Percentiles rank a stretch among this genome's conserved stretches.
phyloP scores from a whole-genome alignment of 2,113 vertebrate genomes.

The Dinomys branickii region DNA sequence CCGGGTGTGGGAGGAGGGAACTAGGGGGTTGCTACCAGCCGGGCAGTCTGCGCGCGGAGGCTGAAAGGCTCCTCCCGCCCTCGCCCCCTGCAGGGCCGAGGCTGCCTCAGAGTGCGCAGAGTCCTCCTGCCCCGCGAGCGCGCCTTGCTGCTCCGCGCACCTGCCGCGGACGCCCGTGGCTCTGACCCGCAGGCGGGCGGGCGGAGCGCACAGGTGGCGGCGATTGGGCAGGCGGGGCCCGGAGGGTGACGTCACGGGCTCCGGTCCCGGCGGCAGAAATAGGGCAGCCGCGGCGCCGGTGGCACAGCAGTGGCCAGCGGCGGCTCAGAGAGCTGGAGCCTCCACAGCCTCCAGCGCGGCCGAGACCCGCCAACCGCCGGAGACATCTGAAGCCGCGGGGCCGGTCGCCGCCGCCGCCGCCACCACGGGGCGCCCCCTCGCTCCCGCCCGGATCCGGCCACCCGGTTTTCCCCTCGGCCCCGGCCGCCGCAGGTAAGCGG shows the following conservation, averaged over 20 bases:
- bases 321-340: conserved; percentile 43
- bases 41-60: not conserved
- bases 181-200: conserved; percentile 40
- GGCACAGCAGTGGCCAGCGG: conserved; percentile 81
- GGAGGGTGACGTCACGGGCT: conserved; percentile 92
- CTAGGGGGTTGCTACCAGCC: not conserved
- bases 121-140: not conserved
- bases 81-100: not conserved
- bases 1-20: not conserved
- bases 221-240: conserved; percentile 88
- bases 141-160: conserved; percentile 54
- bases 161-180: conserved; percentile 17
- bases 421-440: conserved; percentile 56
- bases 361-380: conserved; percentile 23
- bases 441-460: not conserved
- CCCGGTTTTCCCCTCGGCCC: conserved; percentile 52
- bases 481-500: conserved; percentile 70
- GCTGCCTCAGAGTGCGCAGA: not conserved
- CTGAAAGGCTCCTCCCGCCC: not conserved
- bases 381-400: conserved; percentile 33
- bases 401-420: not conserved
- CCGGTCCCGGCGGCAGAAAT: conserved; percentile 91
- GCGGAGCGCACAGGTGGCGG: conserved; percentile 87
- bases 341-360: not conserved
- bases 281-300: conserved; percentile 88